Base-by-base conservation (phyloP, 1,140 invertebrate species). In the Drosophila kurseongensis region DNA sequence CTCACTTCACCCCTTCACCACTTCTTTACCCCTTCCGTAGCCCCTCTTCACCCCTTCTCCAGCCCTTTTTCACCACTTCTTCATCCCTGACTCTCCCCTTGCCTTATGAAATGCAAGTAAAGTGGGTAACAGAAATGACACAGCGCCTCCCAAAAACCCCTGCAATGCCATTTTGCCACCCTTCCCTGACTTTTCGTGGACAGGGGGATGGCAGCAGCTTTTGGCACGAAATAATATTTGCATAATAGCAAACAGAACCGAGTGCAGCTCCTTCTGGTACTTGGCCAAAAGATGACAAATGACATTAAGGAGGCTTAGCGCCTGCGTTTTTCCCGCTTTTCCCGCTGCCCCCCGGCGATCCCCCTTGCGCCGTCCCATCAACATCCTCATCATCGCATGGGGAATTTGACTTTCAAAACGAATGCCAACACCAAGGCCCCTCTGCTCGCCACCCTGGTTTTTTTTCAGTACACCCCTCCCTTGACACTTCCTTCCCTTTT, bases 221-320 rank as follows among this genome's bases (percentile, higher is more conserved):
- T 73, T 85, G 69, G 75, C 71, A 88, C 75, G 52, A 88, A 82
- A 86, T 86, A 86, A 88, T 79, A 86, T 86, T 86, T 86, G 83
- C 82, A 86, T 88, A 88, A 82, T 78, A 67, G 65, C 75, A 79
- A 88, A 82, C 79, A 73, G 62, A 74, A 83, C 71, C 80, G 71
- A 76, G 71, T 76, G 71, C 59, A 80, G 73, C 72, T 67, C 51
- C 18, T 35, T 38, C 52, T 57, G 71, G 65, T 65, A 63, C 58
- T 58, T 79, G 75, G 52, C 68, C 78, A 69, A 82, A 78, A 82
- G 75, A 86, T 88, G 82, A 86, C 83, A 86, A 86, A 86, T 86
- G 83, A 79, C 83, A 82, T 88, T 88, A 85, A 88, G 75, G 54
- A 88, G 83, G 78, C 83, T 85, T 88, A 82, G 83, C 51, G 72